phyloP scores from a whole-genome alignment of 2,113 vertebrate species.

The Salvelinus fontinalis region DNA sequence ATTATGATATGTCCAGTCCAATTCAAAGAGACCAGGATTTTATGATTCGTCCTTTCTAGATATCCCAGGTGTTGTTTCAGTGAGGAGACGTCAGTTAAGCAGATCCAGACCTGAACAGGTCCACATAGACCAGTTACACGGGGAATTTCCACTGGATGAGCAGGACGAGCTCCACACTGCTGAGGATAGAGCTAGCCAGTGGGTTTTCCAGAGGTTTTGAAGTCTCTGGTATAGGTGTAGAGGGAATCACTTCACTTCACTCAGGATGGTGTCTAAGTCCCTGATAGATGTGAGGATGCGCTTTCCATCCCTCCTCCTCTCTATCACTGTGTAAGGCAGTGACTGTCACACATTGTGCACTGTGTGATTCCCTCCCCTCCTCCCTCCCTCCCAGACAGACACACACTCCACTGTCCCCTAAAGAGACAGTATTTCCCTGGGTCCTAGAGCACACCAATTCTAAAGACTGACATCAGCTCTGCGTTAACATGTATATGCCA shows the following conservation, averaged over 20 bases:
- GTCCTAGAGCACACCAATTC: constrained; percentile 64
- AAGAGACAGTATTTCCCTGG: constrained; percentile 49
- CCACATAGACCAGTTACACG: background rate
- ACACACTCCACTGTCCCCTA: constrained; percentile 67
- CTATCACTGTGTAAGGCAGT: constrained; percentile 70
- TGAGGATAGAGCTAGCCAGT: background rate
- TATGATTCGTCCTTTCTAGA: too few relatives aligned
- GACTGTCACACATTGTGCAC: constrained; percentile 80
- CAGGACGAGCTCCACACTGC: background rate
- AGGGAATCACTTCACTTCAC: background rate
- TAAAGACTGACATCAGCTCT: background rate
- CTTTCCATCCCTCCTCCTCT: constrained; percentile 21
- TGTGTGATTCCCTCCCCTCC: constrained; percentile 23
- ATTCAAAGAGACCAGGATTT: too few relatives aligned
- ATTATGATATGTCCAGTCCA: too few relatives aligned
- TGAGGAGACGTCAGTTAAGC: too few relatives aligned
- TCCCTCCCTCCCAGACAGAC: constrained; percentile 25
- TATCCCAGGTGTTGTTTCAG: too few relatives aligned
- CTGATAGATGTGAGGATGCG: background rate
- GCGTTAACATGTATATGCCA: background rate
- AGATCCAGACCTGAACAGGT: too few relatives aligned
- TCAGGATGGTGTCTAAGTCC: background rate
- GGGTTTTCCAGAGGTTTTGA: background rate
- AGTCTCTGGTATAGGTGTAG: background rate
- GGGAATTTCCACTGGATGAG: background rate